Evolutionary conservation across 1,140 invertebrate species (phyloP), one percentile per base, ranked within the genome.

Genomic region (Drosophila mojavensis): DNA sequence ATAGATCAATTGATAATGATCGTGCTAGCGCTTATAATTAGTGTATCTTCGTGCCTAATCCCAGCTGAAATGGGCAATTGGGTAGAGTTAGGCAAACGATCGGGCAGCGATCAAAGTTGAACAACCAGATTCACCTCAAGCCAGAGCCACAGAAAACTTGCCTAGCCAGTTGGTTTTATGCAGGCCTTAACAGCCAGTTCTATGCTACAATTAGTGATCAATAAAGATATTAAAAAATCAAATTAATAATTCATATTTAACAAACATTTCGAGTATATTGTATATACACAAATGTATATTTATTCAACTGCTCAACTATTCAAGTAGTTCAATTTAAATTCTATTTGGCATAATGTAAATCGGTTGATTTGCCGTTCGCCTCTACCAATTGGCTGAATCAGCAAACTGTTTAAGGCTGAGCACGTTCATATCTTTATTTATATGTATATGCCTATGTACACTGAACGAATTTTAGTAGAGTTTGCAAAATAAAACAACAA

Each of bases 261-360:
- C 5, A n/a, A n/a, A 15, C 15, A 15, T 6, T 1, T 17, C 43
- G 6, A 45, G 5, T 15, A 45, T 45, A 30, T 30, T 33, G 33
- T 9, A 33, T 33, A 9, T 33, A 33, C 7, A 33, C 20, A 24
- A 1, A 20, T 20, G 20, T 10, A 33, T 33, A 33, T 33, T 17
- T 45, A 1, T 17, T 17, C 36, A 39, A 36, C n/a, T 54, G 36
- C 17, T n/a, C 9, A 55, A 36, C n/a, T 54, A 54, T 17, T n/a
- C n/a, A 55, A 55, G 30, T 39, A 55, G 53, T 10, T 33, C 15
- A 71, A 47, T 72, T 41, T 39, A 24, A 45, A 43, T 67, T 60
- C 54, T n/a, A 9, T 7, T 60, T 47, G 53, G 55, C 50, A 59
- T 58, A 65, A 59, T 53, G 55, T 20, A 58, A 64, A 41, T 2